Evolutionary conservation across 2,113 vertebrate species (phyloP).

Genomic region (Pangasianodon gigas): DNA sequence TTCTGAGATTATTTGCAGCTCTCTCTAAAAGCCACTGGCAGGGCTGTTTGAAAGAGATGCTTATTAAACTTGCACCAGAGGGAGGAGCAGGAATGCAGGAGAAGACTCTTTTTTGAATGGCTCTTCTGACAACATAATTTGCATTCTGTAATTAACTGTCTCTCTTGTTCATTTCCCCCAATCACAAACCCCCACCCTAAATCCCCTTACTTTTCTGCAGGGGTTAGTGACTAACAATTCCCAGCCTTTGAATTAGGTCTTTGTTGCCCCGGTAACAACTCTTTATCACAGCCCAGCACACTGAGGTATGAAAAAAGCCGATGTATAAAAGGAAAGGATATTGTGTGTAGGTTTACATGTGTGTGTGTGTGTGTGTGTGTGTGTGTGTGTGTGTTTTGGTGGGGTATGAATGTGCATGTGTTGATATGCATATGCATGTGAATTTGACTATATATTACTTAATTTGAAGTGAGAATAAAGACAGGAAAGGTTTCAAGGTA

Average conservation of each 20-base stretch:
- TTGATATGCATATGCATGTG: neutral
- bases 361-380: slow-evolving; percentile 11
- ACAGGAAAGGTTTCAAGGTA: neutral
- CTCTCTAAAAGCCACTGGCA: slow-evolving; percentile 60
- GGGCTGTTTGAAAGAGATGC: slow-evolving; percentile 53
- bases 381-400: neutral
- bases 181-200: neutral
- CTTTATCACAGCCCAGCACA: slow-evolving; percentile 59
- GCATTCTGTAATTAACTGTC: slow-evolving; percentile 78
- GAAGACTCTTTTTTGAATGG: slow-evolving; percentile 62
- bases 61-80: slow-evolving; percentile 64
- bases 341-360: slow-evolving; percentile 28
- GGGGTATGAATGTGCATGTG: neutral
- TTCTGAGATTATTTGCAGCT: slow-evolving; percentile 63
- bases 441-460: neutral
- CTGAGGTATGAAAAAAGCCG: slow-evolving; percentile 54
- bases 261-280: slow-evolving; percentile 59
- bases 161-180: slow-evolving; percentile 47
- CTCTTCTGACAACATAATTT: slow-evolving; percentile 72
- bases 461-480: slow-evolving; percentile 4
- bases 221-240: slow-evolving; percentile 60
- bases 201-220: slow-evolving; percentile 45
- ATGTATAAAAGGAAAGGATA: slow-evolving; percentile 37
- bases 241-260: slow-evolving; percentile 55
- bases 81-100: slow-evolving; percentile 56